phyloP scores from a whole-genome alignment of 1,140 invertebrate genomes.

The Capitella teleta region DNA sequence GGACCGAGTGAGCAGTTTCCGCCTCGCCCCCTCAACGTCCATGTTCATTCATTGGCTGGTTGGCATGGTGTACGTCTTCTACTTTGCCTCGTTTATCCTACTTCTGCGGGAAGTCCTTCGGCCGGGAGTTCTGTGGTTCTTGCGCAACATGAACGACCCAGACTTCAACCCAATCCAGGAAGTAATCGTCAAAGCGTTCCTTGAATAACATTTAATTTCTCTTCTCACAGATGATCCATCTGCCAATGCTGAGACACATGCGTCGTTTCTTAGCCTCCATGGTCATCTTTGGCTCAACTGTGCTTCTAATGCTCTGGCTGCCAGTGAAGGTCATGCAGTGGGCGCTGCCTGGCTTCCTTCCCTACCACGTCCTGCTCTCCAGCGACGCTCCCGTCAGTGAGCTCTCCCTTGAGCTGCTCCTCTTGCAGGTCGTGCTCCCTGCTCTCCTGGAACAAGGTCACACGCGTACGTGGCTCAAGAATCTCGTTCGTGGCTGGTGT shows the following conservation, averaged over 20 bases:
- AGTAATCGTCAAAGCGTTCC: slow-evolving; percentile 25
- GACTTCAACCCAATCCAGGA: slow-evolving; percentile 96
- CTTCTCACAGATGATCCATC: slow-evolving; percentile 84
- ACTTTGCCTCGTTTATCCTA: slow-evolving; percentile 95
- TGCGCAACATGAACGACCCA: slow-evolving; percentile 91
- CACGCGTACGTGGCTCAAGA: slow-evolving; percentile 83
- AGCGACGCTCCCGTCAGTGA: slow-evolving; percentile 67
- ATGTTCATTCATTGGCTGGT: slow-evolving; percentile 98
- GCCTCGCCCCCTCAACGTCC: slow-evolving; percentile 80
- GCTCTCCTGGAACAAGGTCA: slow-evolving; percentile 92
- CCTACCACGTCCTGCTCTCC: slow-evolving; percentile 70
- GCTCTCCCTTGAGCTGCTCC: slow-evolving; percentile 79
- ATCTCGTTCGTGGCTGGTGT: slow-evolving; percentile 79
- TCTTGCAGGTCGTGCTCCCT: slow-evolving; percentile 92
- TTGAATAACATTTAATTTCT: neutral
- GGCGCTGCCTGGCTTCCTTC: slow-evolving; percentile 74
- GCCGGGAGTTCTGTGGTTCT: slow-evolving; percentile 92
- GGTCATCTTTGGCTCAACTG: slow-evolving; percentile 82
- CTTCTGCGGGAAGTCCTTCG: slow-evolving; percentile 83
- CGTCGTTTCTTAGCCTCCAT: slow-evolving; percentile 80
- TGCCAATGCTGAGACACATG: slow-evolving; percentile 81
- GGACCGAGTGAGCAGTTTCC: slow-evolving; percentile 70
- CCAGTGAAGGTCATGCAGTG: slow-evolving; percentile 79
- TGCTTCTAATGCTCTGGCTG: slow-evolving; percentile 90
- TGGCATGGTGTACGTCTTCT: slow-evolving; percentile 99